phyloP scores from a whole-genome alignment of 2,888 invertebrate genomes.

The Embidobia sp. region DNA sequence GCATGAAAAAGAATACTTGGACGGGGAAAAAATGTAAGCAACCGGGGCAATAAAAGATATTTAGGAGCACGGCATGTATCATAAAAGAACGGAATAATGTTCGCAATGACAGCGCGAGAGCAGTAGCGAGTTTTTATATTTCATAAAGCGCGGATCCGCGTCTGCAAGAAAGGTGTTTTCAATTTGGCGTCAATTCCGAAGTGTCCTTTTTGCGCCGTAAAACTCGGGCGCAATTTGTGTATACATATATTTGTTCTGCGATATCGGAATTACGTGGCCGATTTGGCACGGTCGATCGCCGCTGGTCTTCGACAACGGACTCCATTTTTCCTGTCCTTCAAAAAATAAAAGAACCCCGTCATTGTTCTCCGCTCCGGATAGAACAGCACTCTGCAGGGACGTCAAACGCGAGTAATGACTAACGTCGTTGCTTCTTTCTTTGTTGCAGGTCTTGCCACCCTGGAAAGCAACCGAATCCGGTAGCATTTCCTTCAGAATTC shows the following conservation, averaged over 20 bases:
- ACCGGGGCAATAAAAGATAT: slow-evolving; percentile 17
- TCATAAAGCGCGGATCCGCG: slow-evolving; percentile 16
- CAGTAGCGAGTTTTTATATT: slow-evolving; percentile 9
- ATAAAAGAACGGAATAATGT: slow-evolving; percentile 9
- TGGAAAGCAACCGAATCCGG: slow-evolving; percentile 96
- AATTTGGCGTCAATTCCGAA: slow-evolving; percentile 50
- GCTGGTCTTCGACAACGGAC: slow-evolving; percentile 54
- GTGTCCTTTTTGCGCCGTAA: slow-evolving; percentile 37
- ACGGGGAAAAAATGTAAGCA: too few species aligned
- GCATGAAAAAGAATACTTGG: too few species aligned
- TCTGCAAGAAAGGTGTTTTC: slow-evolving; percentile 11
- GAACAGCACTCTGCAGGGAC: slow-evolving; percentile 46
- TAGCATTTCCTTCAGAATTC: slow-evolving; percentile 95
- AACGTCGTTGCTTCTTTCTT: slow-evolving; percentile 65
- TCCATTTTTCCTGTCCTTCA: slow-evolving; percentile 56
- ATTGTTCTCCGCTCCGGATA: slow-evolving; percentile 59
- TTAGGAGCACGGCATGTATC: neutral
- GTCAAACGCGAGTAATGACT: slow-evolving; percentile 50
- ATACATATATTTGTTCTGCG: slow-evolving; percentile 58
- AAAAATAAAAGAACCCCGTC: slow-evolving; percentile 61
- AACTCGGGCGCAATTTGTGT: slow-evolving; percentile 50
- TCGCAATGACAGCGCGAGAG: slow-evolving; percentile 4
- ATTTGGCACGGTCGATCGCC: slow-evolving; percentile 62
- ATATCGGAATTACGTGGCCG: slow-evolving; percentile 60
- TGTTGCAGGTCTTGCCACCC: slow-evolving; percentile 90